These are phyloP conservation scores for Abramis brama DNA, from an alignment of 2,113 vertebrate genomes.

Conservation along the genomic window DNA sequence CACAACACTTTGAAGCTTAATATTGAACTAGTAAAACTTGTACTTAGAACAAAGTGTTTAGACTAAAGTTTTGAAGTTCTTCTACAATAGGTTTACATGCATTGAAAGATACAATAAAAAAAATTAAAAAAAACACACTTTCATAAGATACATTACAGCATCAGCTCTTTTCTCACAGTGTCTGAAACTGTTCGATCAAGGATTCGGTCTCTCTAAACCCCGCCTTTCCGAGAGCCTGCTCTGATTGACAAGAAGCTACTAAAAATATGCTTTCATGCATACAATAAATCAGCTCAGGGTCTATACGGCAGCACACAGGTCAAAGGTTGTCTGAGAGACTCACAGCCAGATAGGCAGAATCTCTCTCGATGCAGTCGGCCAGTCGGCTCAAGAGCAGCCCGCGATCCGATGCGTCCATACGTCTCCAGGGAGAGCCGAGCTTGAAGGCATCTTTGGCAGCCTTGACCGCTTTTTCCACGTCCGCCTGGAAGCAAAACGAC, in stretches of 20 bases:
- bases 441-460: slow-evolving; percentile 88
- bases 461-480: slow-evolving; percentile 90
- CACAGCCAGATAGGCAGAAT: slow-evolving; percentile 90
- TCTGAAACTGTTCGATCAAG: too few species aligned
- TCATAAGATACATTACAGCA: too few species aligned
- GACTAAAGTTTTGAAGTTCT: too few species aligned
- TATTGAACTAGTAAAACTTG: background rate
- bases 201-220: too few species aligned
- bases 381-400: slow-evolving; percentile 84
- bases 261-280: background rate
- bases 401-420: slow-evolving; percentile 89
- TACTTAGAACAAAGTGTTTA: background rate
- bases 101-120: too few species aligned
- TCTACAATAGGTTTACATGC: too few species aligned
- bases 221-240: too few species aligned
- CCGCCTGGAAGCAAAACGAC: slow-evolving; percentile 74
- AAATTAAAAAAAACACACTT: too few species aligned
- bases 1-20: background rate
- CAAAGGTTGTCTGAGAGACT: slow-evolving; percentile 51
- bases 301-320: background rate
- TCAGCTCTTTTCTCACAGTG: too few species aligned
- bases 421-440: slow-evolving; percentile 92
- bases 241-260: background rate
- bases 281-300: background rate
- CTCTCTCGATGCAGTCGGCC: slow-evolving; percentile 90